A percentile compares a stretch with the other conserved stretches of the same genome.
Conservation (phyloP, 2,888 invertebrate genomes). For the Ophion costatus region DNA sequence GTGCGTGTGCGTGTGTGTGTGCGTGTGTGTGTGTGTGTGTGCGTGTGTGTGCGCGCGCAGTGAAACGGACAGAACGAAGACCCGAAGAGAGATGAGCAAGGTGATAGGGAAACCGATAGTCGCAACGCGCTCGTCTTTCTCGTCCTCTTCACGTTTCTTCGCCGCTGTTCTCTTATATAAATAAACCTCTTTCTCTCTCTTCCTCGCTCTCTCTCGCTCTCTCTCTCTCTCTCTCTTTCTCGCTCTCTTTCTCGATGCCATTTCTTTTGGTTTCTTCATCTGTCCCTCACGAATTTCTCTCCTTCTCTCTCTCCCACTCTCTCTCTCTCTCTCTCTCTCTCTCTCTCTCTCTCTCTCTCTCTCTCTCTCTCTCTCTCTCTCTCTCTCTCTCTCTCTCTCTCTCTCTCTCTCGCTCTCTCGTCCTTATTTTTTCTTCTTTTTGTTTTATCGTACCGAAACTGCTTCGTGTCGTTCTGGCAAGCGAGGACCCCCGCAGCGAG, state of each 20-base stretch:
- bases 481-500: slow-evolving; percentile 77
- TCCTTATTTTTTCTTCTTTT: background rate
- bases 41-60: too few relatives aligned
- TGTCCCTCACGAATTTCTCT: slow-evolving; percentile 39
- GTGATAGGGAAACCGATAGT: slow-evolving; percentile 82
- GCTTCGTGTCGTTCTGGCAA: slow-evolving; percentile 68
- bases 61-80: slow-evolving; percentile 61
- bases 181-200: too few relatives aligned
- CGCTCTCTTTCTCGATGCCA: background rate
- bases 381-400: too few relatives aligned
- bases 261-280: slow-evolving; percentile 55
- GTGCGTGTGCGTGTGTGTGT: too few relatives aligned
- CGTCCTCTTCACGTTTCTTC: slow-evolving; percentile 19
- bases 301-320: slow-evolving; percentile 39
- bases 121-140: slow-evolving; percentile 65
- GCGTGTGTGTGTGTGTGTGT: background rate
- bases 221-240: slow-evolving; percentile 23
- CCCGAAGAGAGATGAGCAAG: slow-evolving; percentile 78
- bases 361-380: too few relatives aligned
- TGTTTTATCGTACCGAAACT: slow-evolving; percentile 64
- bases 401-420: too few relatives aligned
- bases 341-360: too few relatives aligned
- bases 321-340: too few relatives aligned
- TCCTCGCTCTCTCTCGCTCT: slow-evolving; percentile 1
- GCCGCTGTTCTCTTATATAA: too few relatives aligned